Base-by-base conservation (phyloP, 1,140 invertebrate genomes). In the Drosophila quadrilineata region DNA sequence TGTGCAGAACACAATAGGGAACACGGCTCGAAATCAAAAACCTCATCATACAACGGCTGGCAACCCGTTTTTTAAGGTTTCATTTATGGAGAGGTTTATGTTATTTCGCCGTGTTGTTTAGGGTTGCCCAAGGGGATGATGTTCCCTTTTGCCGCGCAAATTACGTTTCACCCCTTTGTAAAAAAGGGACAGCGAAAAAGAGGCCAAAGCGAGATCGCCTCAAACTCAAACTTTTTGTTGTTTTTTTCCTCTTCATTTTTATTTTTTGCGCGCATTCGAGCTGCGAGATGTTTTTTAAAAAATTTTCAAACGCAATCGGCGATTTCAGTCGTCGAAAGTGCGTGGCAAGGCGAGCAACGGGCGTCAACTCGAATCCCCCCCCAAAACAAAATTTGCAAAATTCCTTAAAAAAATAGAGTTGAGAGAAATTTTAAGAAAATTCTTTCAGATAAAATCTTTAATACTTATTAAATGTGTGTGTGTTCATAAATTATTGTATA, bases 151-250 rank as follows among this genome's bases (percentile, higher is more conserved):
- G 41, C 33, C 49, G 31, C 48, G 70, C 73, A 65, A 84, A 84
- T 68, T 79, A 71, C 74, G 79, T 71, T 84, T 84, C 79, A 84
- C 79, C 79, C 79, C 79, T 84, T 84, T 79, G 76, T 60, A 72
- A 57, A 71, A 57, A 84, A 50, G 54, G n/a, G n/a, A n/a, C n/a
- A n/a, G n/a, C 33, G 50, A 71, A 70, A 66, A 77, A 69, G 71
- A 66, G 75, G 66, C 70, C 21, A 22, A 58, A 60, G 68, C 57
- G 68, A 49, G 77, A 84, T 82, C 79, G 70, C 60, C 76, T 63
- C 70, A 14, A 72, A 66, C 48, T 72, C n/a, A n/a, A n/a, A n/a
- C n/a, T n/a, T n/a, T n/a, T n/a, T n/a, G n/a, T 66, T 46, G 38
- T 68, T 74, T 19, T 10, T 41, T 41, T 21, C 21, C 3, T 10